Evolutionary conservation across 2,113 vertebrate genomes (phyloP).

Genomic region (Hyaena hyaena): DNA sequence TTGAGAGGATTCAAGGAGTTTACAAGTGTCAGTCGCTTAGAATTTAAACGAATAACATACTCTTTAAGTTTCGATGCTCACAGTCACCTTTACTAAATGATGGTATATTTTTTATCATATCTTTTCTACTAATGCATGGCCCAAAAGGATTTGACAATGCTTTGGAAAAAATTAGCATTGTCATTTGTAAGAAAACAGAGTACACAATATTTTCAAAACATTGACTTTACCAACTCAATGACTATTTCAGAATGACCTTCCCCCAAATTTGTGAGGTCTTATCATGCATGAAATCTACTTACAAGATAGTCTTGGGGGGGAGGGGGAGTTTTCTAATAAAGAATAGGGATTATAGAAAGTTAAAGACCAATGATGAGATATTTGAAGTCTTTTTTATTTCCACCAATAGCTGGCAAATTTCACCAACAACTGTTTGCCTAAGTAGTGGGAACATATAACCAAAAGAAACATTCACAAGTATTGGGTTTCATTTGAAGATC

Average conservation of each 20-base stretch:
- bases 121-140: conserved; percentile 2
- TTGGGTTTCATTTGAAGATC: conserved; percentile 26
- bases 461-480: background rate
- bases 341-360: background rate
- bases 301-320: background rate
- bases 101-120: conserved; percentile 31
- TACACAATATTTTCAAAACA: conserved; percentile 17
- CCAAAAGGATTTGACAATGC: background rate
- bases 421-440: background rate
- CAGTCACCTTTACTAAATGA: conserved; percentile 8
- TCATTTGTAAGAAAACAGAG: background rate
- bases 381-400: background rate
- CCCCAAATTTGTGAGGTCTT: background rate
- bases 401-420: conserved; percentile 23
- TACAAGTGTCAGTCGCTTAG: background rate
- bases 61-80: conserved; percentile 11
- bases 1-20: background rate
- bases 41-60: background rate
- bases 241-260: conserved; percentile 23
- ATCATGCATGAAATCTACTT: background rate
- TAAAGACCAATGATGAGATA: background rate
- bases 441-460: background rate
- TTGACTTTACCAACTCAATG: background rate
- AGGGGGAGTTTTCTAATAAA: conserved; percentile 9
- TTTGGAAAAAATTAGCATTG: background rate